A percentile compares a stretch with the other conserved stretches of the same genome.
These are phyloP conservation scores for Brachionichthys hirsutus DNA, from an alignment of 2,113 vertebrate species.

Conservation along the genomic window DNA sequence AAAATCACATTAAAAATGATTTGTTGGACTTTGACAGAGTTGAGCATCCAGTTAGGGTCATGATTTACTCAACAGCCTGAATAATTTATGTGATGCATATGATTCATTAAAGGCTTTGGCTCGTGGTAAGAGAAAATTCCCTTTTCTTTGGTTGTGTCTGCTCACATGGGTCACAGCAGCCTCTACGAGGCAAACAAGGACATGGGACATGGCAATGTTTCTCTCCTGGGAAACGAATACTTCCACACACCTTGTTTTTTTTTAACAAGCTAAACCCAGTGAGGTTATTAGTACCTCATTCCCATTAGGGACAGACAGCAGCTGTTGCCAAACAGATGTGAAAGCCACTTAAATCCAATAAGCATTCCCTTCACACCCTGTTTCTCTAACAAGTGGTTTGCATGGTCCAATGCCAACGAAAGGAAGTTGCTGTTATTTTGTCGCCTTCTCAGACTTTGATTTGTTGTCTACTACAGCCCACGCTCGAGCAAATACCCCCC, in stretches of 20 bases:
- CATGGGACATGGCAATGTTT: constrained; percentile 27
- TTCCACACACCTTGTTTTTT: constrained; percentile 51
- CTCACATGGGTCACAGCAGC: constrained; percentile 43
- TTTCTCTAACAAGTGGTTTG: constrained; percentile 64
- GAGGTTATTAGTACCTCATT: constrained; percentile 60
- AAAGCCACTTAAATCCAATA: constrained; percentile 57
- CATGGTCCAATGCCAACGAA: constrained; percentile 52
- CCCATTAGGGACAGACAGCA: constrained; percentile 57
- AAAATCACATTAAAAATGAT: background rate
- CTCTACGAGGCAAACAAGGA: constrained; percentile 21
- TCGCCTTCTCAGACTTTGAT: constrained; percentile 57
- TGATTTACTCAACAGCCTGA: constrained; percentile 12
- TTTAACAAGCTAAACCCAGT: constrained; percentile 47
- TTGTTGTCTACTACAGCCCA: constrained; percentile 39
- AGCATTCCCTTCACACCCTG: constrained; percentile 50
- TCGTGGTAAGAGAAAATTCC: background rate
- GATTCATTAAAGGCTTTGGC: constrained; percentile 12
- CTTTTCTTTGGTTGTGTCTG: constrained; percentile 10
- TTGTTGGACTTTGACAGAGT: constrained; percentile 7
- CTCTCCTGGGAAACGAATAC: constrained; percentile 37
- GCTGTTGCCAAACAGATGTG: constrained; percentile 68
- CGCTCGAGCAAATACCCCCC: constrained; percentile 12
- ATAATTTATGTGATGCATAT: constrained; percentile 5
- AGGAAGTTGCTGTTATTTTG: constrained; percentile 64
- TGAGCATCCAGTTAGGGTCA: constrained; percentile 5